These are phyloP conservation scores for Dissostichus mawsoni DNA, from an alignment of 2,113 vertebrate species.

Conservation along the genomic window DNA sequence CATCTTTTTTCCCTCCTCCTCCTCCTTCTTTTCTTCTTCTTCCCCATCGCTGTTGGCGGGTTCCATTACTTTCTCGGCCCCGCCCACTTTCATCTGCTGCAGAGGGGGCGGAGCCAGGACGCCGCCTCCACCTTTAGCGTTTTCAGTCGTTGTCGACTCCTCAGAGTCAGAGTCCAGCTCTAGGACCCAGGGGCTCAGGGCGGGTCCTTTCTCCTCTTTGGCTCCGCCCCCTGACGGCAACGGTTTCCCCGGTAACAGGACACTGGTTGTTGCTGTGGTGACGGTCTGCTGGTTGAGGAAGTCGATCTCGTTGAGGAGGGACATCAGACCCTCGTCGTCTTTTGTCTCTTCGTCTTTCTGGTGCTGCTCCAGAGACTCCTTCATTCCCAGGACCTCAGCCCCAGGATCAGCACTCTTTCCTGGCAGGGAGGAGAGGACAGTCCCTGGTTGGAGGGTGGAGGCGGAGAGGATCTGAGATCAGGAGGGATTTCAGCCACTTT, in stretches of 20 bases:
- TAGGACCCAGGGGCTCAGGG: constrained; percentile 86
- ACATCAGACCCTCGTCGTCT: constrained; percentile 84
- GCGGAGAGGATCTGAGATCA: neutral
- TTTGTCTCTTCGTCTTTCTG: neutral
- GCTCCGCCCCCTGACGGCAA: neutral
- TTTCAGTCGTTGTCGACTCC: rapidly evolving
- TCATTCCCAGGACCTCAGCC: constrained; percentile 41
- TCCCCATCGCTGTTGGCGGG: constrained; percentile 21
- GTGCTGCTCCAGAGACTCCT: constrained; percentile 44
- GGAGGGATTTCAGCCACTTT: neutral
- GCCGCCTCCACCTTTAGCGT: neutral
- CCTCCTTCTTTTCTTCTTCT: neutral
- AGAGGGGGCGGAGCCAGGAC: constrained; percentile 86
- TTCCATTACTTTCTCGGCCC: neutral
- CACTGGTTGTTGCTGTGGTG: neutral
- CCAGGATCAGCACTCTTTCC: neutral
- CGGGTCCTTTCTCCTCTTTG: constrained; percentile 29
- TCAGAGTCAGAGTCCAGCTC: constrained; percentile 70
- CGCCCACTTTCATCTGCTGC: constrained; percentile 89
- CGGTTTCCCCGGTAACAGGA: neutral
- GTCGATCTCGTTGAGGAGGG: constrained; percentile 90
- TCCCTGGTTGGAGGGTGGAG: neutral
- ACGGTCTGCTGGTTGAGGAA: constrained; percentile 89
- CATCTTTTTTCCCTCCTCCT: constrained; percentile 49
- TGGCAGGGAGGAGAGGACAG: neutral